These are phyloP conservation scores for Empis stercorea DNA, from an alignment of 2,888 invertebrate species.

Conservation along the genomic window DNA sequence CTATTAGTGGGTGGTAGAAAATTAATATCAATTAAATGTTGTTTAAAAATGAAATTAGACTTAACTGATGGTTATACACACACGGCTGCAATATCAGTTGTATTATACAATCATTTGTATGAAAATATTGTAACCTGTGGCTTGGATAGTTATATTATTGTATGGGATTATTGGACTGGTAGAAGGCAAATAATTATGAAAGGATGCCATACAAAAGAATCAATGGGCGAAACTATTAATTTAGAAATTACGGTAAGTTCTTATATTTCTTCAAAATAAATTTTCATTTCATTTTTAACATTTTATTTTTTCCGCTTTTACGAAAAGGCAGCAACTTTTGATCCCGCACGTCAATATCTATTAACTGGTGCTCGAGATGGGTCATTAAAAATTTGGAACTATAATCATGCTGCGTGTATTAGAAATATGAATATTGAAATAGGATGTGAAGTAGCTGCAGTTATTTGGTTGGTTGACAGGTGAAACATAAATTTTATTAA, in stretches of 20 bases:
- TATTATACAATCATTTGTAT: constrained; percentile 65
- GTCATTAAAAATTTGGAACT: constrained; percentile 68
- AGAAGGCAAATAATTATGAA: constrained; percentile 58
- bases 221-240: constrained; percentile 22
- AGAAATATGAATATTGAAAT: constrained; percentile 51
- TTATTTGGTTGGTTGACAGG: constrained; percentile 48
- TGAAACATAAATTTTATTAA: no score
- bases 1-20: constrained; percentile 51
- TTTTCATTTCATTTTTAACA: no score
- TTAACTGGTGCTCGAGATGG: constrained; percentile 70
- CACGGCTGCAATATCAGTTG: constrained; percentile 52
- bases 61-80: constrained; percentile 64
- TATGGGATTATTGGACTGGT: constrained; percentile 66
- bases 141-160: constrained; percentile 64
- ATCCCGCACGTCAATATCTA: constrained; percentile 57
- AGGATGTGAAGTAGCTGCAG: constrained; percentile 44
- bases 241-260: constrained; percentile 26
- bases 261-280: no score
- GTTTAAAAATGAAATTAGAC: constrained; percentile 50
- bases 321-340: constrained; percentile 42
- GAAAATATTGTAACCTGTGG: constrained; percentile 64
- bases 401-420: constrained; percentile 63
- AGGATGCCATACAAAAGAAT: constrained; percentile 50
- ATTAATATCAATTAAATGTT: constrained; percentile 50
- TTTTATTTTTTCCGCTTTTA: constrained; percentile 6